Evolutionary conservation across 2,113 vertebrate species (phyloP).

Genomic region (Cebidichthys violaceus): DNA sequence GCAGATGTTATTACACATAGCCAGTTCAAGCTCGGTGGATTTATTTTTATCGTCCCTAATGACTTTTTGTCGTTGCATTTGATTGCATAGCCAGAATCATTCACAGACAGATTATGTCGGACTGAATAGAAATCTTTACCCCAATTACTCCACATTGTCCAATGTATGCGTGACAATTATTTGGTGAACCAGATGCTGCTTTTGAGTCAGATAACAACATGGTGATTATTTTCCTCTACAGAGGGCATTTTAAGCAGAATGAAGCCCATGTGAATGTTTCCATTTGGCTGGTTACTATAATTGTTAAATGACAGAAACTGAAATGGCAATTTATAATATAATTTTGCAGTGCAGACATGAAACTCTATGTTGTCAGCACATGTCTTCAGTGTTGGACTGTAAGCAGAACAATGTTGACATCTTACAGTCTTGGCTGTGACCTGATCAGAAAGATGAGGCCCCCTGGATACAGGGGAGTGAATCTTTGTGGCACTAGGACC

Average conservation of each 20-base stretch:
- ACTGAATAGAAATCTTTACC: background rate
- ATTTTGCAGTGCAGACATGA: slow-evolving; percentile 17
- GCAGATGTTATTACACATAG: slow-evolving; percentile 28
- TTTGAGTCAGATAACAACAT: slow-evolving; percentile 5
- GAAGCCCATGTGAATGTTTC: slow-evolving; percentile 17
- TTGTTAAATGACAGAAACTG: slow-evolving; percentile 28
- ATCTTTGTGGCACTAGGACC: slow-evolving; percentile 57
- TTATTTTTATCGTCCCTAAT: background rate
- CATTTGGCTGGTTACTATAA: slow-evolving; percentile 24
- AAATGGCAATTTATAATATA: slow-evolving; percentile 19
- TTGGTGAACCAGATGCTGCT: slow-evolving; percentile 24
- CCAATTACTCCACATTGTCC: slow-evolving; percentile 5
- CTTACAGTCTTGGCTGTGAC: slow-evolving; percentile 36
- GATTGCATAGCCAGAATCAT: background rate
- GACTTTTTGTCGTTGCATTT: slow-evolving; percentile 13
- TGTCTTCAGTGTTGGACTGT: slow-evolving; percentile 17
- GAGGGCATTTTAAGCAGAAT: slow-evolving; percentile 15
- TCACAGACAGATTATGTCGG: background rate
- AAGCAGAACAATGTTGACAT: slow-evolving; percentile 47
- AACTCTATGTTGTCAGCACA: slow-evolving; percentile 32
- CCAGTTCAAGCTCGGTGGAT: background rate
- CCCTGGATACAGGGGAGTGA: slow-evolving; percentile 19
- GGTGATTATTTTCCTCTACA: background rate
- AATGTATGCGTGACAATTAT: background rate
- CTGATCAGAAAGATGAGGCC: slow-evolving; percentile 50